Conservation (phyloP, 2,888 invertebrate species). For the Orchesellides sinensis region DNA sequence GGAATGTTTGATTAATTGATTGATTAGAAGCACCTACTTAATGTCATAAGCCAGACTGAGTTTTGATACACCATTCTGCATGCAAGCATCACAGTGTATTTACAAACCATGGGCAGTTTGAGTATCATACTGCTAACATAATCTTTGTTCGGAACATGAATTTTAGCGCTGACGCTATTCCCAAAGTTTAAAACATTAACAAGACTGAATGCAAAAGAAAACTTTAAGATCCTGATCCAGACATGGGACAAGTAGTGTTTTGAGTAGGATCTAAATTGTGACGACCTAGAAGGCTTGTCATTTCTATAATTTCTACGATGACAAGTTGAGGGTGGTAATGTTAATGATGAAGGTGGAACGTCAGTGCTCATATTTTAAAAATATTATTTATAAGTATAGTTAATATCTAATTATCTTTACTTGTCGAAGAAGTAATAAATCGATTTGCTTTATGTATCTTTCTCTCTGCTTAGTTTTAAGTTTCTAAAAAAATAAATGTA, state of each 20-base stretch:
- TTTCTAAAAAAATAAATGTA: neutral
- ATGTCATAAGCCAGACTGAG: constrained; percentile 40
- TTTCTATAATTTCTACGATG: constrained; percentile 29
- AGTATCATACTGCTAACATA: constrained; percentile 66
- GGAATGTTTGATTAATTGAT: neutral
- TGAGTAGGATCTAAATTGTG: constrained; percentile 44
- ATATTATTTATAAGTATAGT: neutral
- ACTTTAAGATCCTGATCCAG: constrained; percentile 67
- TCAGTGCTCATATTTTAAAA: neutral
- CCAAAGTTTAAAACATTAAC: constrained; percentile 65
- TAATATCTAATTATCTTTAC: neutral
- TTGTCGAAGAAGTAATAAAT: too few species aligned
- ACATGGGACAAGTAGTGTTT: constrained; percentile 58
- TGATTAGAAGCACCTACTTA: constrained; percentile 51
- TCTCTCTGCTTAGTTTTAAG: neutral
- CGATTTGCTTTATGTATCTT: too few species aligned
- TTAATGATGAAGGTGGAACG: neutral
- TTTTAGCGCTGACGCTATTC: constrained; percentile 57
- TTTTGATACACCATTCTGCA: constrained; percentile 46
- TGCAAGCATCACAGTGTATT: constrained; percentile 65
- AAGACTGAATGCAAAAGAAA: constrained; percentile 68
- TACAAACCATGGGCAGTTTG: constrained; percentile 69
- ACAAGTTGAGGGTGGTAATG: too few species aligned
- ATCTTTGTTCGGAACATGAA: constrained; percentile 66
- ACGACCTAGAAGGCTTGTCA: constrained; percentile 33